Base-by-base conservation (phyloP, 2,113 vertebrate genomes). In the Pangasianodon gigas region DNA sequence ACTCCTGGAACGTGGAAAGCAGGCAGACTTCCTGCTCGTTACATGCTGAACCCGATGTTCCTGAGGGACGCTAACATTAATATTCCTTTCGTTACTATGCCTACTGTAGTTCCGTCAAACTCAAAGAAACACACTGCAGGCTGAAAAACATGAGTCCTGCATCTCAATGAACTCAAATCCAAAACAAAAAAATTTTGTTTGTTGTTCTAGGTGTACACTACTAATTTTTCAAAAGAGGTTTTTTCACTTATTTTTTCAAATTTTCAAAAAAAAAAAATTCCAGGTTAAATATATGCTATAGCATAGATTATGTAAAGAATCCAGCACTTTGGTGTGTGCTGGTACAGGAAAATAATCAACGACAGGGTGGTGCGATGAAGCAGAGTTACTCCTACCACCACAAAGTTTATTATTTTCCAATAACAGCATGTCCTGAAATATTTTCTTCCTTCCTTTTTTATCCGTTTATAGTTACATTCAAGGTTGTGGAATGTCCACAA, bases 11-110 rank as follows among this genome's bases (percentile, higher is more conserved):
- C 29, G 29, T 60, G 54, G 71, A 75, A 75, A 75, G 67, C 82
- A 75, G 67, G 69, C 54, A 24, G 10, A n/a, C 82, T 85, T 89
- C 71, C 69, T 89, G 54, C 54, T 74, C n/a, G 0, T 58, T 48
- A 60, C 52, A 84, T 2, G 0, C 24, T 14, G 62, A 71, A 83
- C 18, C 32, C 21, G 13, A 16, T 4, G 80, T 58, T 84, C 88
- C 65, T 11, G 54, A 48, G 54, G 81, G 67, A 41, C 21, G 16
- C 37, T 1, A 16, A 48, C 62, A 54, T 80, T 65, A n/a, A 87
- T 26, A 51, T 88, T 67, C 16, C 32, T 79, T 52, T 67, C 41
- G 24, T 58, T 46, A 16, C 52, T 41, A 41, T 62, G 60, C n/a
- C 60, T 67, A 32, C 32, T 74, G 67, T 26, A 87, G 51, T 37